Evolutionary conservation across 2,888 invertebrate genomes (phyloP), one percentile per base, ranked within the genome.

Genomic region (Eupeodes luniger): DNA sequence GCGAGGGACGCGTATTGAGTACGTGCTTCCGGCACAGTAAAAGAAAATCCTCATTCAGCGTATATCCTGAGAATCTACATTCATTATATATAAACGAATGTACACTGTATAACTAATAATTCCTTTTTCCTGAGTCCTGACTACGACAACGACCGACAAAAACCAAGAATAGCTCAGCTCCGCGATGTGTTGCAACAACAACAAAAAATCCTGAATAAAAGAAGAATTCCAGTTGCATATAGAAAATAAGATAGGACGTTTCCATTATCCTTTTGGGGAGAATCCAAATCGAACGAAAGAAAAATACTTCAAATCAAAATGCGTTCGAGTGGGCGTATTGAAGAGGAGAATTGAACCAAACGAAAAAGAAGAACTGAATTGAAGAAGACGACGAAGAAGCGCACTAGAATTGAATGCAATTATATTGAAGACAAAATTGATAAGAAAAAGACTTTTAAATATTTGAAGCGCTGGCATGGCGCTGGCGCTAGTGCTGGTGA

Each of bases 21-120:
- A 87, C 86, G 86, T 87, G 86, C 86, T 80, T 66, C 83, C 76
- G 76, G 53, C 83, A 36, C 61, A 47, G 49, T 49, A 11, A 16
- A 75, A 47, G 40, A 64, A 72, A 74, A 47, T 70, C 78, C 27
- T 49, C 34, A 36, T 51, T 67, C 27, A 79, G 61, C 47, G 59
- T 61, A 61, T 83, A 61, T 83, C 57, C 53, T 74, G 72, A 62
- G 74, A 78, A 75, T 59, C 1, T 40, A 36, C 10, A 4, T 27
- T 27, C 27, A 27, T 27, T 27, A 3, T 61, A 36, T 59, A 12
- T 2, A 53, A 53, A 53, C n/a, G 53, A 55, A n/a, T 62, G 12
- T 40, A 66, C 64, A 55, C 4, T 62, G 12, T 40, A 66, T 64
- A 86, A 82, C 82, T 82, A 82, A 78, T 86, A 86, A 82, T 64